Percentiles rank a stretch among this genome's conserved stretches.
Evolutionary conservation across 2,113 vertebrate species (phyloP).

Genomic region (Taurulus bubalis): DNA sequence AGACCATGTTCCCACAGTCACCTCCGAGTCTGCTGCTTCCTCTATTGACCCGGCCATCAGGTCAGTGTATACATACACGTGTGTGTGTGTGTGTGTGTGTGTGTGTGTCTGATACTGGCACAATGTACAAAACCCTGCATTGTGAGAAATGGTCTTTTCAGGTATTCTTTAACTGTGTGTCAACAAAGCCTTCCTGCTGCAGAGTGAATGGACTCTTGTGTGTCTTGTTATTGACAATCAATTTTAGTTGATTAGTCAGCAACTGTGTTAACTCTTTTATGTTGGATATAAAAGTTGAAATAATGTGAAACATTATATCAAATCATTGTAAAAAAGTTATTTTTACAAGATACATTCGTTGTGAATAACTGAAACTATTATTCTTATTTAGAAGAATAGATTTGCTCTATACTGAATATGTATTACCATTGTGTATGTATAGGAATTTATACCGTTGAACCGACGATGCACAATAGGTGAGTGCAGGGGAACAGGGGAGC

Average conservation of each 20-base stretch:
- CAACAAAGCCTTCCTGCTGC: slow-evolving; percentile 47
- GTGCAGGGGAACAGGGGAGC: slow-evolving; percentile 50
- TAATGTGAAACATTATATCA: neutral
- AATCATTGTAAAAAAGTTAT: slow-evolving; percentile 4
- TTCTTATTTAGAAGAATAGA: neutral
- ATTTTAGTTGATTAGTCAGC: slow-evolving; percentile 42
- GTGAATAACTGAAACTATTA: neutral
- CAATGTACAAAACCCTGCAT: slow-evolving; percentile 43
- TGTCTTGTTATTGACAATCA: slow-evolving; percentile 47
- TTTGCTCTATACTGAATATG: slow-evolving; percentile 2
- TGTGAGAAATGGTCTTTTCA: slow-evolving; percentile 27
- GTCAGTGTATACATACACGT: slow-evolving; percentile 78
- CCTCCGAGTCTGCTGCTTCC: slow-evolving; percentile 81
- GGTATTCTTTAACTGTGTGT: slow-evolving; percentile 59
- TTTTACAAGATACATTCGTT: neutral
- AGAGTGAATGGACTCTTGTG: slow-evolving; percentile 43
- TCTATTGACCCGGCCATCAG: slow-evolving; percentile 84
- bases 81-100: neutral
- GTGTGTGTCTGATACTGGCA: neutral
- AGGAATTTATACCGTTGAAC: slow-evolving; percentile 42
- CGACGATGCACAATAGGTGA: slow-evolving; percentile 49
- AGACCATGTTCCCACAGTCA: slow-evolving; percentile 87
- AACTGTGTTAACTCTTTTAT: slow-evolving; percentile 17
- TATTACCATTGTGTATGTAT: slow-evolving; percentile 27
- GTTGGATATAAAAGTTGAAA: slow-evolving; percentile 12